Evolutionary conservation across 2,797 vertebrate species (phyloP).

Genomic region (Coluber constrictor): DNA sequence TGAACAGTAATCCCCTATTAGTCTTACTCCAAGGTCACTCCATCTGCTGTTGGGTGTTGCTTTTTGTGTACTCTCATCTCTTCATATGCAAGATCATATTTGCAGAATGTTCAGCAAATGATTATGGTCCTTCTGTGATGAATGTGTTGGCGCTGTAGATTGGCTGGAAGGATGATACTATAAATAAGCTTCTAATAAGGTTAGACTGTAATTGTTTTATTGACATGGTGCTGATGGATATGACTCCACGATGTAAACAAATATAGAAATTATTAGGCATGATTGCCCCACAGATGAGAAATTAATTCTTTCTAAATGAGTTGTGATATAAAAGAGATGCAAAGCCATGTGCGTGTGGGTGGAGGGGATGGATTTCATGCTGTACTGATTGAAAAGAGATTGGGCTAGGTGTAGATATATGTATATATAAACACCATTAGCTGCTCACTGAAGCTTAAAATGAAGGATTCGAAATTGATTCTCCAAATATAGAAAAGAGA

Average conservation of each 20-base stretch:
- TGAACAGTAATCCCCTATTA: no score
- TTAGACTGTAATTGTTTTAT: constrained; percentile 29
- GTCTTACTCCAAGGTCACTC: background rate
- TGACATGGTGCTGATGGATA: constrained; percentile 39
- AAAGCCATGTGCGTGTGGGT: background rate
- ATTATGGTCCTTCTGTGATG: background rate
- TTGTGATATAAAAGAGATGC: constrained; percentile 29
- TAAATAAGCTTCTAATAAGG: constrained; percentile 29
- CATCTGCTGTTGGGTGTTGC: background rate
- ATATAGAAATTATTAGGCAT: constrained; percentile 49
- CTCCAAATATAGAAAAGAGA: background rate
- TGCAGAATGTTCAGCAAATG: background rate
- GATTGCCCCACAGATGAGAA: constrained; percentile 40
- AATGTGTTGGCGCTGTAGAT: background rate
- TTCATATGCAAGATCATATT: background rate
- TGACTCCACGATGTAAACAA: constrained; percentile 50
- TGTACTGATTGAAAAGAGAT: constrained; percentile 39
- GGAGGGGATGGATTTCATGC: background rate
- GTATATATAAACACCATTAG: constrained; percentile 23
- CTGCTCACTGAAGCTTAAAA: constrained; percentile 24
- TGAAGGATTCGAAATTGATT: background rate
- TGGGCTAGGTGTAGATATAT: background rate
- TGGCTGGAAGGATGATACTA: constrained; percentile 20
- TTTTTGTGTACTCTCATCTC: background rate
- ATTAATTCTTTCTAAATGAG: constrained; percentile 44